Evolutionary conservation across 1,140 invertebrate genomes (phyloP).

Genomic region (Rhagoletis zephyria): DNA sequence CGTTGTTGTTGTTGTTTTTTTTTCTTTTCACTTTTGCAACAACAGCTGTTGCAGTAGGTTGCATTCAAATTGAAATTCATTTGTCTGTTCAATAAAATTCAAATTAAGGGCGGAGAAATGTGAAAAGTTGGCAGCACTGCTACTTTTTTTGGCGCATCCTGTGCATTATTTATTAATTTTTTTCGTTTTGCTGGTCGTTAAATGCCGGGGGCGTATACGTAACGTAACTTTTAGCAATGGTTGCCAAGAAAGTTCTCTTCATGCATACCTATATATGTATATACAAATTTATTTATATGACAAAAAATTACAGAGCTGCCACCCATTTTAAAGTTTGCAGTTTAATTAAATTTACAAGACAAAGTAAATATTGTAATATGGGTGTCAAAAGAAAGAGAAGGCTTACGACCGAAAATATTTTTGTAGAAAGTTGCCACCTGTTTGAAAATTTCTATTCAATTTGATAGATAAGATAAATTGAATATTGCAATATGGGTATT

Average conservation of each 20-base stretch:
- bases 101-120: slow-evolving; percentile 8
- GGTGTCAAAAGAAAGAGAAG: too few species aligned
- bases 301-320: background rate
- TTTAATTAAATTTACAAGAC: too few species aligned
- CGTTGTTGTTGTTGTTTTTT: too few species aligned
- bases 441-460: too few species aligned
- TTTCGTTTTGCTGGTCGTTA: background rate
- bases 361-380: too few species aligned
- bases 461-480: too few species aligned
- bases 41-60: background rate
- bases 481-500: too few species aligned
- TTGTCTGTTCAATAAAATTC: background rate
- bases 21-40: too few species aligned
- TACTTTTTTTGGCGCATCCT: background rate
- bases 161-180: slow-evolving; percentile 16
- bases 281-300: background rate
- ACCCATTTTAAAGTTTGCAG: background rate
- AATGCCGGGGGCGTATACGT: background rate
- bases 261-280: background rate
- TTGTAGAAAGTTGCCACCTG: too few species aligned
- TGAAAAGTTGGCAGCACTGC: background rate
- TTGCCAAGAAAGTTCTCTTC: background rate
- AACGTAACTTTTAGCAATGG: background rate
- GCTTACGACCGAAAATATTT: too few species aligned
- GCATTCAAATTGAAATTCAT: slow-evolving; percentile 4